Conservation (phyloP, 2,888 invertebrate genomes). For the Ichneumoninae sp. region DNA sequence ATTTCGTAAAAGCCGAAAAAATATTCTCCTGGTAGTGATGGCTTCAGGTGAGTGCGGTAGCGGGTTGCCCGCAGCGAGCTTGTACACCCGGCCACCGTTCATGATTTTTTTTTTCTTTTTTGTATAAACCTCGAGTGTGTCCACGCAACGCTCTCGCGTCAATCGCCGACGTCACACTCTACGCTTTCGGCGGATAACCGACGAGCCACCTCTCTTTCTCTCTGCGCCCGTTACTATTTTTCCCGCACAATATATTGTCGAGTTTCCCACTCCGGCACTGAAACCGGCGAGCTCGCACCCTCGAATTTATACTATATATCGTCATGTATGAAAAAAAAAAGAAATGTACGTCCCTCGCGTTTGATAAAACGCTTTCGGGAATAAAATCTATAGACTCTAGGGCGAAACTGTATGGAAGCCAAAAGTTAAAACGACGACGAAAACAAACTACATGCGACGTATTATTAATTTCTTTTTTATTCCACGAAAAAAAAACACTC, state of each 20-base stretch:
- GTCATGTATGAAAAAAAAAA: conserved; percentile 20
- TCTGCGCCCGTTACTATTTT: conserved; percentile 50
- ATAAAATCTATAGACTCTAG: conserved; percentile 28
- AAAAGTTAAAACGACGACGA: conserved; percentile 10
- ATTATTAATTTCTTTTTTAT: conserved; percentile 5
- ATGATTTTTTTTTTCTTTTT: conserved; percentile 60
- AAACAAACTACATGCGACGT: background rate
- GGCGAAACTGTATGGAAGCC: background rate
- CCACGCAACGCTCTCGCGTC: conserved; percentile 51
- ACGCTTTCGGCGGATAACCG: conserved; percentile 33
- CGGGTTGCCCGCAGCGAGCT: conserved; percentile 7
- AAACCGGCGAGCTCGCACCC: conserved; percentile 35
- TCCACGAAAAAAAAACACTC: background rate
- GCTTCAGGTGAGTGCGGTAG: conserved; percentile 15
- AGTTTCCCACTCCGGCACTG: conserved; percentile 40
- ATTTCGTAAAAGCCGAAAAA: conserved; percentile 12
- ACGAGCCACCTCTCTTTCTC: conserved; percentile 6
- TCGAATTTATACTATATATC: conserved; percentile 25
- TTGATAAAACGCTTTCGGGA: conserved; percentile 53
- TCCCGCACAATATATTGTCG: conserved; percentile 49
- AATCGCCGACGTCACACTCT: conserved; percentile 51
- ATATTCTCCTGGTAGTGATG: background rate
- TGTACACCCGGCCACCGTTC: conserved; percentile 31
- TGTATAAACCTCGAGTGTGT: conserved; percentile 18
- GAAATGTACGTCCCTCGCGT: conserved; percentile 26